Percentiles rank a stretch among this genome's conserved stretches.
phyloP scores from a whole-genome alignment of 2,113 vertebrate genomes.

The Corythoichthys haematopterus region DNA sequence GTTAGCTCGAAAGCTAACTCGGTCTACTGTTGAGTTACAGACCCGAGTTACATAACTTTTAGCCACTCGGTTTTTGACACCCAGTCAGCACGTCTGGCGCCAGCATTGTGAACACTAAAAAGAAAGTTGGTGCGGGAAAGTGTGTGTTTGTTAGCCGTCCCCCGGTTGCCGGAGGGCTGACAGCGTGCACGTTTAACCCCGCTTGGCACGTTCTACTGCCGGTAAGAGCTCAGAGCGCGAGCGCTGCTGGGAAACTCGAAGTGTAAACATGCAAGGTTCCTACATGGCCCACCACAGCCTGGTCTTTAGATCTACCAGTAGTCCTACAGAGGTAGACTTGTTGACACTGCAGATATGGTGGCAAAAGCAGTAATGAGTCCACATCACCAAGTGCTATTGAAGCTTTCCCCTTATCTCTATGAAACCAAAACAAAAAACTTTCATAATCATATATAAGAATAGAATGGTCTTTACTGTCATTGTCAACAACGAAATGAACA shows the following conservation, averaged over 20 bases:
- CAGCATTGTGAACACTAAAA: conserved; percentile 25
- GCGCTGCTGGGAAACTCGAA: conserved; percentile 47
- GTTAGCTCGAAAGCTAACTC: conserved; percentile 64
- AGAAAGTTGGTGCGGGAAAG: conserved; percentile 35
- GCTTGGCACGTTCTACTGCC: conserved; percentile 37
- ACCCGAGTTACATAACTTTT: conserved; percentile 65
- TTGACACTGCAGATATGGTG: neutral
- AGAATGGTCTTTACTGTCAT: no score
- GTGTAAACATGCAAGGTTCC: conserved; percentile 30
- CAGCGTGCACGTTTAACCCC: conserved; percentile 39
- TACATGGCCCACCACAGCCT: neutral
- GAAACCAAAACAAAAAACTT: no score
- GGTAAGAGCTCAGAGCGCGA: conserved; percentile 46
- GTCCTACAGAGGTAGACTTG: neutral
- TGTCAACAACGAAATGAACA: no score
- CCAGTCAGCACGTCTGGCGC: conserved; percentile 7
- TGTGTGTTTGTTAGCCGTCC: conserved; percentile 22
- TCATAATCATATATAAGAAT: no score
- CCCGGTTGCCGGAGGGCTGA: conserved; percentile 41
- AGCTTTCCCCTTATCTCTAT: no score
- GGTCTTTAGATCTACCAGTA: neutral
- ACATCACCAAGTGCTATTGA: neutral
- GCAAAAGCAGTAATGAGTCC: neutral
- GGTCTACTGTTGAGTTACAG: conserved; percentile 23
- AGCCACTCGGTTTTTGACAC: conserved; percentile 34